A percentile compares a stretch with the other conserved stretches of the same genome.
Conservation (phyloP, 2,888 invertebrate genomes). For the Pemphredon lugubris region DNA sequence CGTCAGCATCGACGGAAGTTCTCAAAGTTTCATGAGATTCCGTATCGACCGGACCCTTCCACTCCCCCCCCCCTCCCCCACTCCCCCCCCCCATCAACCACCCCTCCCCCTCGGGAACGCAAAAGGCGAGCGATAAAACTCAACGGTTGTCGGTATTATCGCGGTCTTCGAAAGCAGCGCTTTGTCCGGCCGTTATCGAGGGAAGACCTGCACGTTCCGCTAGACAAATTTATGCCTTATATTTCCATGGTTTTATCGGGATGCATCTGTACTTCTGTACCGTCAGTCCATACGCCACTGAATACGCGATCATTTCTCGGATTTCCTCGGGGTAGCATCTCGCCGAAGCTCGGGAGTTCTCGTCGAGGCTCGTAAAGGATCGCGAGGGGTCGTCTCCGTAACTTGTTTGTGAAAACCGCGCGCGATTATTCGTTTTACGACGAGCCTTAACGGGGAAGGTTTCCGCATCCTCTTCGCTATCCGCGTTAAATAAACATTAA, state of each 20-base stretch:
- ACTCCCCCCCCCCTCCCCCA: too few species aligned
- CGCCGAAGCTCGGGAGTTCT: background rate
- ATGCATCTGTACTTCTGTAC: too few species aligned
- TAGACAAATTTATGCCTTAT: too few species aligned
- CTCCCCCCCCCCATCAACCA: too few species aligned
- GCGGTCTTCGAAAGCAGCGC: too few species aligned
- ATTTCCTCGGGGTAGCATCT: background rate
- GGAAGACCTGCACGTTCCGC: too few species aligned
- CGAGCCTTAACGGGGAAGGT: background rate
- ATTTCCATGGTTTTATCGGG: too few species aligned
- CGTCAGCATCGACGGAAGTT: background rate
- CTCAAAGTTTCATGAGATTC: background rate
- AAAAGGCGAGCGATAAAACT: too few species aligned
- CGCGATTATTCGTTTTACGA: slow-evolving; percentile 39
- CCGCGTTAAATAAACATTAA: slow-evolving; percentile 15
- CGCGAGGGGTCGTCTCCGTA: slow-evolving; percentile 6
- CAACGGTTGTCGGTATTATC: too few species aligned
- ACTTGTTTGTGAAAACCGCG: slow-evolving; percentile 25
- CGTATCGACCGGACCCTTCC: background rate
- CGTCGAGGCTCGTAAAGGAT: slow-evolving; percentile 5
- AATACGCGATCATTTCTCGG: slow-evolving; percentile 10
- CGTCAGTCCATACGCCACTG: slow-evolving; percentile 43
- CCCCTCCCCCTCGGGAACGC: too few species aligned
- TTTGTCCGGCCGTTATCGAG: too few species aligned
- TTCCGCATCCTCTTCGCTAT: background rate